Percentiles rank a stretch among this genome's conserved stretches.
These are phyloP conservation scores for Scelioninae gen. 2 DNA, from an alignment of 2,888 invertebrate species.

Conservation along the genomic window DNA sequence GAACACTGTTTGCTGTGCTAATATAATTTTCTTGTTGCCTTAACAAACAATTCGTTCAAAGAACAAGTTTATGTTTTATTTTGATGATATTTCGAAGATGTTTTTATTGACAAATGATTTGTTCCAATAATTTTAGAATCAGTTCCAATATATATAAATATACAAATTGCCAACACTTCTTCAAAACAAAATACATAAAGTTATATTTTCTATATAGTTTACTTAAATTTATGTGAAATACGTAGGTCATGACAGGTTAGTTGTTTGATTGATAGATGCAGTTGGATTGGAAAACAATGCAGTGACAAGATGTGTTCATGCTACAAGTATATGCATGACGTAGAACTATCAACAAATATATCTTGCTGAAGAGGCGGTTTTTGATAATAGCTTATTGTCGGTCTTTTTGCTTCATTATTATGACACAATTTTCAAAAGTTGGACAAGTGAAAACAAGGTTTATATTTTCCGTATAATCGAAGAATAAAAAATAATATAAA, in stretches of 20 bases:
- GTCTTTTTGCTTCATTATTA: conserved; percentile 31
- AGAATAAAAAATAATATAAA: neutral
- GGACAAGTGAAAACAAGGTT: conserved; percentile 3
- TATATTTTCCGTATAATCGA: conserved; percentile 4
- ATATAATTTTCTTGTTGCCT: too few relatives aligned
- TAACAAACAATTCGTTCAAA: too few relatives aligned
- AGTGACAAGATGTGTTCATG: conserved; percentile 33
- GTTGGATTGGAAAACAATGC: conserved; percentile 35
- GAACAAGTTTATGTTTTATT: too few relatives aligned
- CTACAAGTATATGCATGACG: conserved; percentile 16
- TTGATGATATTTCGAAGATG: too few relatives aligned
- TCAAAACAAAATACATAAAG: too few relatives aligned
- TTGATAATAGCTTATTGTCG: conserved; percentile 26
- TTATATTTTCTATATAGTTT: too few relatives aligned
- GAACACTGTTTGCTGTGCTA: too few relatives aligned
- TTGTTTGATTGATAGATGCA: conserved; percentile 34
- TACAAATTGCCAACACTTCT: too few relatives aligned
- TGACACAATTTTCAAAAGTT: conserved; percentile 33
- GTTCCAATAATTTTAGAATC: too few relatives aligned
- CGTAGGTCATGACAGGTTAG: conserved; percentile 28
- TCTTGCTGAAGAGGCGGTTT: conserved; percentile 12
- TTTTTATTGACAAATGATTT: too few relatives aligned
- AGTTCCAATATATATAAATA: too few relatives aligned
- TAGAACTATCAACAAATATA: conserved; percentile 34
- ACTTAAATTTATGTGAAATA: conserved; percentile 5